Conservation (phyloP, 2,797 vertebrate species). For the Allobates femoralis region DNA sequence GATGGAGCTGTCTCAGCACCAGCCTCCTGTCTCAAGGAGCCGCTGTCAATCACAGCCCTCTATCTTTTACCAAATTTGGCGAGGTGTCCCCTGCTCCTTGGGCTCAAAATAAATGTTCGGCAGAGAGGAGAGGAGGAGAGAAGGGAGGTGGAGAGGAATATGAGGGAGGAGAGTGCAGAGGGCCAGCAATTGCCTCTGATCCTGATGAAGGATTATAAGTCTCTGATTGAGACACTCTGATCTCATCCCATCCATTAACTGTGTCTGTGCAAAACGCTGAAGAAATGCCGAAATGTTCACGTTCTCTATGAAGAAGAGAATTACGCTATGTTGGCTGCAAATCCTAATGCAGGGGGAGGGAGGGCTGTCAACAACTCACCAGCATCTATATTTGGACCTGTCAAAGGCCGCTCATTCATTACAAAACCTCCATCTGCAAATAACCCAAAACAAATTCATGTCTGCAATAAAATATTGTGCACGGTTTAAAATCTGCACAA, state of each 20-base stretch:
- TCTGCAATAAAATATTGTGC: neutral
- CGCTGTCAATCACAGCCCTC: constrained; percentile 59
- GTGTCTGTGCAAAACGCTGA: neutral
- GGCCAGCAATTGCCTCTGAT: constrained; percentile 42
- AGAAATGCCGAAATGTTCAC: neutral
- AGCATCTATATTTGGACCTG: neutral
- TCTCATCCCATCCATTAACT: constrained; percentile 22
- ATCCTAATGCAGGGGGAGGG: neutral
- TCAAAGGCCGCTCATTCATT: neutral
- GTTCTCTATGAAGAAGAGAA: neutral
- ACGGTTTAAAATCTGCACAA: neutral
- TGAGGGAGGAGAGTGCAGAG: constrained; percentile 8
- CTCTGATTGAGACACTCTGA: constrained; percentile 41
- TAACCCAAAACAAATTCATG: neutral
- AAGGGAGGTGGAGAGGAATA: constrained; percentile 29
- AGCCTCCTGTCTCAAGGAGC: constrained; percentile 62
- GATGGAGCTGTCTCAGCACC: constrained; percentile 63
- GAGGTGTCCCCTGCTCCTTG: constrained; percentile 58
- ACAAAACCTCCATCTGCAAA: neutral
- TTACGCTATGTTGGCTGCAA: neutral
- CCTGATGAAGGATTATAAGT: constrained; percentile 54
- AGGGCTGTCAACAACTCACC: neutral
- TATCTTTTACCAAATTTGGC: constrained; percentile 63
- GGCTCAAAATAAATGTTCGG: constrained; percentile 61
- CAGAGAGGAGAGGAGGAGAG: constrained; percentile 45